These are phyloP conservation scores for Sitobion miscanthi DNA, from an alignment of 1,140 invertebrate genomes.

Conservation along the genomic window DNA sequence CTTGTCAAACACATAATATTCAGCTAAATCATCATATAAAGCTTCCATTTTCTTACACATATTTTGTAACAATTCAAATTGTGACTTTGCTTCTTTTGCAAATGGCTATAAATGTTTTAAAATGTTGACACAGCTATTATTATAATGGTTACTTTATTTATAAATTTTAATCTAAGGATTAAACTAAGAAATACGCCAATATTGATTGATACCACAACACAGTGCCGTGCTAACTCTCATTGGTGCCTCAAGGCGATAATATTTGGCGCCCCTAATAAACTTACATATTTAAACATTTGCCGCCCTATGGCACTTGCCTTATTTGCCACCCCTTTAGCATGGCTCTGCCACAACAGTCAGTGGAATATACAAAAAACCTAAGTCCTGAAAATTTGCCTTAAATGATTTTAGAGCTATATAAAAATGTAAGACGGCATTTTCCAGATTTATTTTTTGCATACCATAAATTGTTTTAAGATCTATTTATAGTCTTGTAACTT, in stretches of 20 bases:
- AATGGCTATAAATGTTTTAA: slow-evolving; percentile 67
- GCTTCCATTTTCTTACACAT: slow-evolving; percentile 95
- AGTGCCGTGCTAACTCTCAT: too few relatives aligned
- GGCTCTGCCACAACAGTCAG: not conserved
- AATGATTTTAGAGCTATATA: not conserved
- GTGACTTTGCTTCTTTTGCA: slow-evolving; percentile 79
- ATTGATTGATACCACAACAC: not conserved
- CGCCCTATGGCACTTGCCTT: too few relatives aligned
- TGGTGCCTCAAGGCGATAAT: too few relatives aligned
- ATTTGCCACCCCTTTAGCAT: too few relatives aligned
- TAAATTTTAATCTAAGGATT: not conserved
- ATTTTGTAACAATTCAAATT: slow-evolving; percentile 85
- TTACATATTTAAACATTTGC: too few relatives aligned
- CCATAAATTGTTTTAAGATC: not conserved
- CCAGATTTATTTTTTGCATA: not conserved
- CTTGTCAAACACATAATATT: slow-evolving; percentile 92
- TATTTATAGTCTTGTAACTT: not conserved
- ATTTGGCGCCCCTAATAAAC: too few relatives aligned
- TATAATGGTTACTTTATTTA: not conserved
- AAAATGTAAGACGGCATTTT: not conserved
- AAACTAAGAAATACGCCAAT: not conserved
- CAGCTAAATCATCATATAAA: slow-evolving; percentile 82
- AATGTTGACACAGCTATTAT: not conserved
- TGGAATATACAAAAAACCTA: not conserved
- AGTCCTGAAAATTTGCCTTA: not conserved